Conservation (phyloP, 1,140 invertebrate genomes). For the Aphaenogaster floridana region DNA sequence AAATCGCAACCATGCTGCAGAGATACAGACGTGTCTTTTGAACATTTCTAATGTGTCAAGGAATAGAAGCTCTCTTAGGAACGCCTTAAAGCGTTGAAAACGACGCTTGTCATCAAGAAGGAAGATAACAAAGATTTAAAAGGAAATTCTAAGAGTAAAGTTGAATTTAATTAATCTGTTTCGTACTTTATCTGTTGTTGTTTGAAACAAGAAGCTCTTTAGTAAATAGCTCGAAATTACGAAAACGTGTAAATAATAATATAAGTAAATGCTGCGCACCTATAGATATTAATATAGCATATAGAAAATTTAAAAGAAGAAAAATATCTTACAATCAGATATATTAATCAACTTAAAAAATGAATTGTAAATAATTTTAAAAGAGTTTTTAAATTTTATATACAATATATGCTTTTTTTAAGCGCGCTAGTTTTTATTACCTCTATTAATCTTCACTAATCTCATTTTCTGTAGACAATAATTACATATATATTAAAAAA, state of each 20-base stretch:
- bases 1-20: background rate
- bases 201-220: background rate
- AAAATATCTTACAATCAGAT: background rate
- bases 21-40: background rate
- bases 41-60: background rate
- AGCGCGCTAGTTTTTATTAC: background rate
- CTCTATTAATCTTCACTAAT: background rate
- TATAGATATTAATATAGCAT: background rate
- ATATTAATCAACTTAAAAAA: background rate
- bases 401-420: too few species aligned
- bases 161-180: background rate
- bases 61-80: background rate
- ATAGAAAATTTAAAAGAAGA: background rate
- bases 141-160: conserved; percentile 8
- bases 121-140: conserved; percentile 8
- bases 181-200: background rate
- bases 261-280: background rate
- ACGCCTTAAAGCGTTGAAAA: background rate
- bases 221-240: background rate
- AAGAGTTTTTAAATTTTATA: background rate
- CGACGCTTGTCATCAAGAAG: background rate
- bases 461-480: background rate
- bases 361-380: background rate
- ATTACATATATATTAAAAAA: background rate
- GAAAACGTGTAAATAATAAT: conserved; percentile 2